Conservation (phyloP, 2,888 invertebrate species). For the Trissoscelio sp. region DNA sequence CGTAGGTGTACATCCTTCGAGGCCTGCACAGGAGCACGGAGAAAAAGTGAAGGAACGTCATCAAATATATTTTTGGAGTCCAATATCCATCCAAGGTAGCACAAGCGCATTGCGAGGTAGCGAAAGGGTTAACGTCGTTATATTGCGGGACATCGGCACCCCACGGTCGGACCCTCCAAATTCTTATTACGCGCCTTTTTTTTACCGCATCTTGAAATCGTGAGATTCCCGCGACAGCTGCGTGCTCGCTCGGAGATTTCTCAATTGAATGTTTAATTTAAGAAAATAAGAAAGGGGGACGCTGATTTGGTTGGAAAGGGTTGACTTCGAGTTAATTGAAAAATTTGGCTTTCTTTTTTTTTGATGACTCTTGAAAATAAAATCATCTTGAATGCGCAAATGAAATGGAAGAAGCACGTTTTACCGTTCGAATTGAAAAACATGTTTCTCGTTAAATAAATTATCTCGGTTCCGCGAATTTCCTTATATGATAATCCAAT, state of each 20-base stretch:
- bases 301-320: constrained; percentile 19
- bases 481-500: constrained; percentile 65
- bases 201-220: constrained; percentile 61
- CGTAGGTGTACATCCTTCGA: constrained; percentile 74
- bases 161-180: constrained; percentile 49
- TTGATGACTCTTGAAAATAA: constrained; percentile 14
- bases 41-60: constrained; percentile 69
- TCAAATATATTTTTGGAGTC: constrained; percentile 69
- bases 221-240: constrained; percentile 63
- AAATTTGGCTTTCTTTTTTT: constrained; percentile 8
- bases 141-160: constrained; percentile 53
- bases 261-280: constrained; percentile 60
- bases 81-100: constrained; percentile 56
- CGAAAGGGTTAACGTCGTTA: constrained; percentile 61
- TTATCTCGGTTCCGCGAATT: constrained; percentile 56
- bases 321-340: constrained; percentile 54
- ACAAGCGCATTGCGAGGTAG: constrained; percentile 25
- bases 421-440: constrained; percentile 7
- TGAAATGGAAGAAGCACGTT: constrained; percentile 9
- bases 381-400: constrained; percentile 3
- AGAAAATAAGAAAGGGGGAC: constrained; percentile 45
- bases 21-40: constrained; percentile 72
- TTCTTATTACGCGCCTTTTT: constrained; percentile 58
- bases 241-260: constrained; percentile 27
- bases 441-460: constrained; percentile 49